Percentiles rank a stretch among this genome's conserved stretches.
phyloP scores from a whole-genome alignment of 2,888 invertebrate genomes.

The Apodemia zela region DNA sequence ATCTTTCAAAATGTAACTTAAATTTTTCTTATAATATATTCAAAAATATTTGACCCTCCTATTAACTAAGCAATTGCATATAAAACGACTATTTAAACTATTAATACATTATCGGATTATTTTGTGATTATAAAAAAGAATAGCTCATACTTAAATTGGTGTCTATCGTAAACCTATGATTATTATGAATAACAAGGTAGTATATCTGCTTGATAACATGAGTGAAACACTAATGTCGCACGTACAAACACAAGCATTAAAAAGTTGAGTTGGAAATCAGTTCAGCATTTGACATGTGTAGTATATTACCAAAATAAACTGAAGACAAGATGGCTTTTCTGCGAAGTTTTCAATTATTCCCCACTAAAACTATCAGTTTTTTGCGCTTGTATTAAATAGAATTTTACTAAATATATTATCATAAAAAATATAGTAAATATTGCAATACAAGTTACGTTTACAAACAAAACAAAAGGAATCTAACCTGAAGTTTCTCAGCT shows the following conservation, averaged over 20 bases:
- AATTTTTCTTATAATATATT: background rate
- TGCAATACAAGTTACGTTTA: too few species aligned
- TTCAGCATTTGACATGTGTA: too few species aligned
- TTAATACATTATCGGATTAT: background rate
- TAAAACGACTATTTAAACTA: conserved; percentile 2
- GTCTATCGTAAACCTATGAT: conserved; percentile 6
- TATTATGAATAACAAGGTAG: background rate
- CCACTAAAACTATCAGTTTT: too few species aligned
- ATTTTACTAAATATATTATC: too few species aligned
- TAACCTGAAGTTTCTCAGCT: too few species aligned
- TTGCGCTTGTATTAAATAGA: too few species aligned
- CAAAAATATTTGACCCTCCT: conserved; percentile 7
- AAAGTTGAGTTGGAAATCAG: too few species aligned
- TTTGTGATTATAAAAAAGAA: conserved; percentile 12
- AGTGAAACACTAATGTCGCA: background rate
- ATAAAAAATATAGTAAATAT: too few species aligned
- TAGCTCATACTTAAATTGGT: conserved; percentile 7
- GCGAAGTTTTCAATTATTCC: too few species aligned
- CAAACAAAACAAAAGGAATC: too few species aligned
- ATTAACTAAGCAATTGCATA: conserved; percentile 5
- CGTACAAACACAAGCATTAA: background rate
- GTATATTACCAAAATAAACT: too few species aligned
- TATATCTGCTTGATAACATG: background rate
- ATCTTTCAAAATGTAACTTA: background rate
- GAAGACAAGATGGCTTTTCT: too few species aligned